Evolutionary conservation across 2,888 invertebrate species (phyloP).

Genomic region (Syrphus vitripennis): DNA sequence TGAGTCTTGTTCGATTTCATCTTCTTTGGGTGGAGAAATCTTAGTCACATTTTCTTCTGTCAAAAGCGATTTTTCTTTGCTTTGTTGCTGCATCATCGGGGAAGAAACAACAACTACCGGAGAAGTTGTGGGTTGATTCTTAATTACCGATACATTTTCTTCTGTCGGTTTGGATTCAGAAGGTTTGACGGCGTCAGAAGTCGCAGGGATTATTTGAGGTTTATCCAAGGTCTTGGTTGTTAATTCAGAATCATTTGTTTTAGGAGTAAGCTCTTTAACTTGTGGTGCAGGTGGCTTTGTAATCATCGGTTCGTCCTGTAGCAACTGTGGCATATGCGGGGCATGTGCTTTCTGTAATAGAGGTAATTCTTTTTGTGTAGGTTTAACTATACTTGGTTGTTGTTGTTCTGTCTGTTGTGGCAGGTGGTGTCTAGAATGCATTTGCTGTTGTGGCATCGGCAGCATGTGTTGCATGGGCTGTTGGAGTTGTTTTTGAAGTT

Average conservation of each 20-base stretch:
- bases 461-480: conserved; percentile 77
- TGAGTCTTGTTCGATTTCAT: conserved; percentile 82
- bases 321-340: conserved; percentile 65
- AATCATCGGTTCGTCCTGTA: conserved; percentile 22
- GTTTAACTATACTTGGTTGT: conserved; percentile 36
- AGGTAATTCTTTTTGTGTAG: conserved; percentile 18
- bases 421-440: neutral
- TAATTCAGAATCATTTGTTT: neutral
- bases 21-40: conserved; percentile 77
- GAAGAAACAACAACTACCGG: conserved; percentile 22
- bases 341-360: conserved; percentile 36
- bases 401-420: conserved; percentile 71
- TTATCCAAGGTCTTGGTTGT: conserved; percentile 20
- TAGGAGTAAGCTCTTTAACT: conserved; percentile 7
- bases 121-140: conserved; percentile 39
- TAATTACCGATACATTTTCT: conserved; percentile 51
- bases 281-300: conserved; percentile 15
- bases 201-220: neutral
- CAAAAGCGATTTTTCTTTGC: conserved; percentile 73
- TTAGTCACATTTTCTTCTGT: conserved; percentile 79
- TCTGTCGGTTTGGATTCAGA: conserved; percentile 15
- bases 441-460: conserved; percentile 73
- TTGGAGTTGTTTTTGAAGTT: conserved; percentile 73
- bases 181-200: conserved; percentile 4
- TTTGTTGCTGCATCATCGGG: conserved; percentile 20